Conservation (phyloP, 1,140 invertebrate genomes). For the Bombyx mori region ASM3026992v2 NC_085112.1:12470501-12471000, state of each 20-base stretch:
- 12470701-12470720: constrained; percentile 38
- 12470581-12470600: background rate
- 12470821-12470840: too few species aligned
- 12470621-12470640: constrained; percentile 9
- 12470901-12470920: too few species aligned
- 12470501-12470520: too few species aligned
- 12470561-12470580: background rate
- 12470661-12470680: constrained; percentile 21
- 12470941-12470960: too few species aligned
- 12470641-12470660: constrained; percentile 26
- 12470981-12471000: too few species aligned
- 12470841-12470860: too few species aligned
- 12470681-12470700: constrained; percentile 40
- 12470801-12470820: constrained; percentile 2
- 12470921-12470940: too few species aligned
- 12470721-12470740: constrained; percentile 39
- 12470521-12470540: too few species aligned
- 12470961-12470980: too few species aligned
- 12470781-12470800: constrained; percentile 5
- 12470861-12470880: too few species aligned
- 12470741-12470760: background rate
- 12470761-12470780: constrained; percentile 8
- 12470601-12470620: constrained; percentile 15
- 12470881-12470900: too few species aligned
- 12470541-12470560: background rate